phyloP scores from a whole-genome alignment of 2,113 vertebrate species.

The Hydropotes inermis region DNA sequence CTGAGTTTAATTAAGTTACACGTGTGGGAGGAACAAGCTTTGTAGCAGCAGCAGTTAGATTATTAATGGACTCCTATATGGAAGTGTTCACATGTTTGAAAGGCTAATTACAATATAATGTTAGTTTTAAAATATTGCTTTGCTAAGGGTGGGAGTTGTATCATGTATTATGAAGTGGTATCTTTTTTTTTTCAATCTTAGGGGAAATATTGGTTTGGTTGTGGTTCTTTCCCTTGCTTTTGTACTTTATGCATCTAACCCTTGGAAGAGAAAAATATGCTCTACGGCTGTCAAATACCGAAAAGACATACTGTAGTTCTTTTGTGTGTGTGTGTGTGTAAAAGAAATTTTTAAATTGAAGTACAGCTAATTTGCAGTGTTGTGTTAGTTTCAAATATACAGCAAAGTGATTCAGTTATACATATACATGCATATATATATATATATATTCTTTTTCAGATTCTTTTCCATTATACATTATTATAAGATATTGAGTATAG shows the following conservation, averaged over 20 bases:
- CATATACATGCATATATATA: neutral
- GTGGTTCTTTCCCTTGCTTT: slow-evolving; percentile 62
- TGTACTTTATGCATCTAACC: neutral
- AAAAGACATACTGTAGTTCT: neutral
- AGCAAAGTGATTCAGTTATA: neutral
- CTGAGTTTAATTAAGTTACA: slow-evolving; percentile 85
- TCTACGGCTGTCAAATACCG: neutral
- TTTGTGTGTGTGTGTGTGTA: too few relatives aligned
- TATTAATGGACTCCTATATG: slow-evolving; percentile 87
- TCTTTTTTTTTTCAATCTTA: slow-evolving; percentile 27
- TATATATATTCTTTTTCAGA: neutral
- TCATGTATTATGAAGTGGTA: slow-evolving; percentile 76
- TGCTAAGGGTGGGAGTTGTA: slow-evolving; percentile 77
- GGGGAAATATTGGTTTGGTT: slow-evolving; percentile 69
- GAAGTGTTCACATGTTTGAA: slow-evolving; percentile 85
- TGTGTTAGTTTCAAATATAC: neutral
- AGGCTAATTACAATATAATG: slow-evolving; percentile 87
- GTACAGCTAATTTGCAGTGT: neutral
- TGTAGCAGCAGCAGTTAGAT: slow-evolving; percentile 78
- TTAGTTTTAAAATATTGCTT: slow-evolving; percentile 86
- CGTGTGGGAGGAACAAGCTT: slow-evolving; percentile 83
- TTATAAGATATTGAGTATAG: neutral
- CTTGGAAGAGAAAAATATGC: neutral
- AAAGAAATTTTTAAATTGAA: neutral
- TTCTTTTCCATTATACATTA: neutral